phyloP scores from a whole-genome alignment of 2,113 vertebrate genomes.

The Corythaeola cristata region DNA sequence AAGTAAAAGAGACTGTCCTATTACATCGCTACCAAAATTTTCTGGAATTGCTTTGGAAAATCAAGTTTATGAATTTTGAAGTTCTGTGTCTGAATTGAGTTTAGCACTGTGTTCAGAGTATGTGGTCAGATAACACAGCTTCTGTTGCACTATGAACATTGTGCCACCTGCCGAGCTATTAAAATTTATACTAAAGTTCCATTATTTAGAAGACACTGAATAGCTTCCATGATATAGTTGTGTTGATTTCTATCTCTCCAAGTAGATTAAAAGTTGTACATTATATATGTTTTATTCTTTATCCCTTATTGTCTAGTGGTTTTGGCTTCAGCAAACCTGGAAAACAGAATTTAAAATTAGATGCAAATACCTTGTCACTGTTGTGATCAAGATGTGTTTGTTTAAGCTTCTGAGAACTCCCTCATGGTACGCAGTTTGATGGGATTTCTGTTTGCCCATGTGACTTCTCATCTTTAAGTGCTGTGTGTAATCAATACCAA shows the following conservation, averaged over 20 bases:
- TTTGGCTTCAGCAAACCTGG: not conserved
- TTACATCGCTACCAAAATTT: not conserved
- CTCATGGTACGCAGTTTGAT: not conserved
- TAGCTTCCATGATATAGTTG: not conserved
- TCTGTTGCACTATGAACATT: not conserved
- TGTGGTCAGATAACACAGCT: not conserved
- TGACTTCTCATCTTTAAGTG: not conserved
- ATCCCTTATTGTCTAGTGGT: not conserved
- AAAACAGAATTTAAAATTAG: not conserved
- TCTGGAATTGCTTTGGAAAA: not conserved
- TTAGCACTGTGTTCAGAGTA: not conserved
- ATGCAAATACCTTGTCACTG: not conserved
- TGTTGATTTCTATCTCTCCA: rapidly evolving
- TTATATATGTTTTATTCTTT: not conserved
- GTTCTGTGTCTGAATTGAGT: not conserved
- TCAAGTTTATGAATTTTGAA: not conserved
- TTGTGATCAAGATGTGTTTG: not conserved
- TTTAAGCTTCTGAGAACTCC: not conserved
- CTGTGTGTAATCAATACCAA: not conserved
- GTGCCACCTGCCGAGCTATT: not conserved
- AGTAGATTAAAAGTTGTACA: not conserved
- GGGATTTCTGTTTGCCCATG: not conserved
- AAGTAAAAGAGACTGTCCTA: not conserved
- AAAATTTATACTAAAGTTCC: not conserved
- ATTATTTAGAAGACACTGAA: not conserved